Percentiles rank a stretch among this genome's conserved stretches.
phyloP scores from a whole-genome alignment of 2,888 invertebrate genomes.

The Xiphydria camelus region DNA sequence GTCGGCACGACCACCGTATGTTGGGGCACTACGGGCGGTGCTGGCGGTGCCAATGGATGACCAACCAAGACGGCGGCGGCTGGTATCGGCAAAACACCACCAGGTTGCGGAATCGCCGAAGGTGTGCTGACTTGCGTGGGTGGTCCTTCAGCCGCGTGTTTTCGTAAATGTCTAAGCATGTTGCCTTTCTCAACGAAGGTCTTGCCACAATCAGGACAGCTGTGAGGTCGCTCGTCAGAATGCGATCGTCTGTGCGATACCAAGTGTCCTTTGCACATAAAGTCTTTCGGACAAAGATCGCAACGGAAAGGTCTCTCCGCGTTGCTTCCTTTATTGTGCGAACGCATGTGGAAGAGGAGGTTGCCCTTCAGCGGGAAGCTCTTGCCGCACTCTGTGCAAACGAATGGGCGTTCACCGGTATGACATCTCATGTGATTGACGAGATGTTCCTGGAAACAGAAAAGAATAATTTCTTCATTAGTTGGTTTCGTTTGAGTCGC shows the following conservation, averaged over 20 bases:
- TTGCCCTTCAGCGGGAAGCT: conserved; percentile 85
- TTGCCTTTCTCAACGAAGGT: conserved; percentile 82
- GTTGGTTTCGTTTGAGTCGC: too few relatives aligned
- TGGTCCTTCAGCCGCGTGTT: conserved; percentile 65
- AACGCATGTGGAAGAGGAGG: conserved; percentile 82
- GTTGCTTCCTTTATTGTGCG: conserved; percentile 76
- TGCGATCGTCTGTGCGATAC: conserved; percentile 82
- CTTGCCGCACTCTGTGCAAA: conserved; percentile 84
- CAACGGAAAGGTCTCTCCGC: conserved; percentile 74
- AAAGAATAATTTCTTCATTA: conserved; percentile 3
- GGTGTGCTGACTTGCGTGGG: conserved; percentile 53
- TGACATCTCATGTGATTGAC: conserved; percentile 78
- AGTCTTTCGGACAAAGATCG: conserved; percentile 83
- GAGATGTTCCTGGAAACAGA: conserved; percentile 63
- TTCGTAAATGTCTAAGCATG: conserved; percentile 73
- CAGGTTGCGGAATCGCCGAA: conserved; percentile 49
- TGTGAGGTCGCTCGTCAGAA: conserved; percentile 65
- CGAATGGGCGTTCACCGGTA: conserved; percentile 79
- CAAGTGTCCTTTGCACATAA: conserved; percentile 86
- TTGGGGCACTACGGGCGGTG: conserved; percentile 53
- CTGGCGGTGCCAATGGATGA: conserved; percentile 48
- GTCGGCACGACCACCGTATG: conserved; percentile 64
- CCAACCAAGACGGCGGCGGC: conserved; percentile 48
- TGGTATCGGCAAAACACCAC: conserved; percentile 51
- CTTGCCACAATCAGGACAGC: conserved; percentile 74